phyloP scores from a whole-genome alignment of 2,797 vertebrate species.

The Cygnus olor region DNA sequence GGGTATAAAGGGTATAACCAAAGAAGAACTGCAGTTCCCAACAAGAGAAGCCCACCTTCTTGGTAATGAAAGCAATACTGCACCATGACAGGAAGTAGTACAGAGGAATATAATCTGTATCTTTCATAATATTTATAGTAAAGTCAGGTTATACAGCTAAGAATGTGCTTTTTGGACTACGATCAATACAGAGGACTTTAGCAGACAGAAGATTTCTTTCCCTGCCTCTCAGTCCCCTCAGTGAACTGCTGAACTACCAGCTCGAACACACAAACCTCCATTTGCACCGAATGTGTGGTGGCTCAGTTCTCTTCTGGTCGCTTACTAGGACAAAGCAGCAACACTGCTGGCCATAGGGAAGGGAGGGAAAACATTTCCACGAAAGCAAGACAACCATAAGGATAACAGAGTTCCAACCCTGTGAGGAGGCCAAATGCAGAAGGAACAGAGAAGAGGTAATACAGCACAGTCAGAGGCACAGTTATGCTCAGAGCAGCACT shows the following conservation, averaged over 20 bases:
- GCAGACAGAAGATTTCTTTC: not conserved
- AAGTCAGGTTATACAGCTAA: not conserved
- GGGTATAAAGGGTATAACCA: not conserved
- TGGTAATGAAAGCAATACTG: not conserved
- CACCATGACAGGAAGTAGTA: not conserved
- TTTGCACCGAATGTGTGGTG: accelerated
- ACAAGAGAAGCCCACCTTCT: not conserved
- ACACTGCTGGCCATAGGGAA: accelerated
- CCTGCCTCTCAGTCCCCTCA: not conserved
- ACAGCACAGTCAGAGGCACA: not conserved
- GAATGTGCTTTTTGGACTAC: not conserved
- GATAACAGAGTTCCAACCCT: not conserved
- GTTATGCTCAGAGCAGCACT: not conserved
- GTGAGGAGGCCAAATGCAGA: not conserved
- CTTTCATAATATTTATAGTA: not conserved
- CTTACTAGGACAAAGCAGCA: not conserved
- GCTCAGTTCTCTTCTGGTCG: not conserved
- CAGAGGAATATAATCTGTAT: not conserved
- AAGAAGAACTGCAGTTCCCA: not conserved
- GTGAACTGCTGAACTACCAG: not conserved
- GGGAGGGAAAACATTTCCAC: not conserved
- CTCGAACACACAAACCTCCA: not conserved
- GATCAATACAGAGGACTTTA: not conserved
- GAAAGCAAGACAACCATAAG: not conserved
- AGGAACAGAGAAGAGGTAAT: not conserved